Evolutionary conservation across 2,797 vertebrate species (phyloP).

Genomic region (Pantherophis alleghaniensis): DNA sequence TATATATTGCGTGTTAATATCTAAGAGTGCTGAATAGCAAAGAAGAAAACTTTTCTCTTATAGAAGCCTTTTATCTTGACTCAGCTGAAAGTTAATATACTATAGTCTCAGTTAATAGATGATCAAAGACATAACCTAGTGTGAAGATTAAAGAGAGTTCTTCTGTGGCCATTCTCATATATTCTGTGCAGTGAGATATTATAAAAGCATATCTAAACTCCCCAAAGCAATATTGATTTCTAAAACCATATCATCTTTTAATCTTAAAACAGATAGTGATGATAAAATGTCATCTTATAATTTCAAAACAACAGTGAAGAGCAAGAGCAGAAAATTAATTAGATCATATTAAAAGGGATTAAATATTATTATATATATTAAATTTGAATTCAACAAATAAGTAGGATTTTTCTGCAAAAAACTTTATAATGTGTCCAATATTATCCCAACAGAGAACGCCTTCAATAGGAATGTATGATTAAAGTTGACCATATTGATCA

Average conservation of each 20-base stretch:
- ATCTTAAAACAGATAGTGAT: constrained; percentile 60
- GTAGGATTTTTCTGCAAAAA: constrained; percentile 40
- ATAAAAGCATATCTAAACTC: constrained; percentile 61
- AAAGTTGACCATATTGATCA: constrained; percentile 27
- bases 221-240: constrained; percentile 64
- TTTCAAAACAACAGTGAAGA: constrained; percentile 62
- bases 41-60: constrained; percentile 53
- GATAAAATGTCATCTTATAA: constrained; percentile 58
- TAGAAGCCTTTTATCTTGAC: constrained; percentile 60
- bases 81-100: constrained; percentile 59
- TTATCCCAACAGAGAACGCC: background rate
- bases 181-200: constrained; percentile 49
- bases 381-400: constrained; percentile 31
- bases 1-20: constrained; percentile 56
- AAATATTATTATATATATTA: constrained; percentile 38
- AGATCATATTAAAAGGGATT: constrained; percentile 51
- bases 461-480: constrained; percentile 5
- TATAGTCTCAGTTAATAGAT: constrained; percentile 67
- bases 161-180: constrained; percentile 47
- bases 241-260: constrained; percentile 63
- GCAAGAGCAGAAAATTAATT: constrained; percentile 63
- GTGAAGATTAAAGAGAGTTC: constrained; percentile 60
- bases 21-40: constrained; percentile 49
- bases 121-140: constrained; percentile 62
- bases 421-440: background rate